Evolutionary conservation across 2,888 invertebrate genomes (phyloP).

Genomic region (Steromphala cineraria): DNA sequence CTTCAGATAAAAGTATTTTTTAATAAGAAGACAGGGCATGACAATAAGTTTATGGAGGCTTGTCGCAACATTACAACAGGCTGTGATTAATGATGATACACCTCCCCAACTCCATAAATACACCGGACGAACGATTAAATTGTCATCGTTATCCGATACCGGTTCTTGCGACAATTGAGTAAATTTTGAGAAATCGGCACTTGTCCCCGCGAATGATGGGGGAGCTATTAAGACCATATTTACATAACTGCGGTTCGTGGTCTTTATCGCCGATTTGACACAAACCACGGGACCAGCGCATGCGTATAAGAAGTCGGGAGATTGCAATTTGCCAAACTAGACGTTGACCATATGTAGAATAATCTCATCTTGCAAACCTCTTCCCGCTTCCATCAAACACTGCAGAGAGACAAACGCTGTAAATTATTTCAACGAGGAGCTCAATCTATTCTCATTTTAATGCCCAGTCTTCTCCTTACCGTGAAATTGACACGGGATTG

Average conservation of each 20-base stretch:
- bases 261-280: not conserved
- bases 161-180: not conserved
- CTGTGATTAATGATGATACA: not conserved
- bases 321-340: slow-evolving; percentile 11
- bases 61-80: not conserved
- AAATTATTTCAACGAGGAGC: not conserved
- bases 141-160: slow-evolving; percentile 5
- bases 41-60: no score
- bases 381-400: not conserved
- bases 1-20: no score
- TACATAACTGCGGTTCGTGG: slow-evolving; percentile 1
- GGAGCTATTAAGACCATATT: not conserved
- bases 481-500: not conserved
- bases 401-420: not conserved
- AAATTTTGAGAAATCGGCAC: slow-evolving; percentile 17
- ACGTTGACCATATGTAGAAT: slow-evolving; percentile 1
- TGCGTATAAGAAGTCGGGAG: not conserved
- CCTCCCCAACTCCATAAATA: slow-evolving; percentile 11
- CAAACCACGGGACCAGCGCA: not conserved
- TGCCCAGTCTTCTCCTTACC: not conserved
- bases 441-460: not conserved
- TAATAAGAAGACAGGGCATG: no score
- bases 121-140: not conserved
- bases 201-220: slow-evolving; percentile 12
- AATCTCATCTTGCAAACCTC: not conserved